Percentiles rank a stretch among this genome's conserved stretches.
Evolutionary conservation across 1,140 invertebrate species (phyloP).

Genomic region (Pachyrhynchus sulphureomaculatus): DNA sequence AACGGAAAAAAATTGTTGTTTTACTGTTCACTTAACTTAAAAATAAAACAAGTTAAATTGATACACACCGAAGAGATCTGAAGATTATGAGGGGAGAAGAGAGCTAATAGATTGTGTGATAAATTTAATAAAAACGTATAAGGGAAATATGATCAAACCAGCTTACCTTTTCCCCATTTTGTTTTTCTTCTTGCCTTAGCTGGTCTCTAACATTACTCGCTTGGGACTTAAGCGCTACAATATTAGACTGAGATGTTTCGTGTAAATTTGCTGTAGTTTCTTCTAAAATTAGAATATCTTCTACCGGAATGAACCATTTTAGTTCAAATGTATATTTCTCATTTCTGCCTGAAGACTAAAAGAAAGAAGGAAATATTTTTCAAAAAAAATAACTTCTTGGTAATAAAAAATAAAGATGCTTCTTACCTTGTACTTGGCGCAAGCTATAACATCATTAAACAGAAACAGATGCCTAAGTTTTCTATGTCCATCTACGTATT

Average conservation of each 20-base stretch:
- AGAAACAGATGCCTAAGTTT: conserved; percentile 91
- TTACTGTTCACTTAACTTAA: no score
- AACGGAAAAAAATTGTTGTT: no score
- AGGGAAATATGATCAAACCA: no score
- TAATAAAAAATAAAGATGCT: neutral
- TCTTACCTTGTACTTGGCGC: conserved; percentile 88
- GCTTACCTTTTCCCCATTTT: conserved; percentile 61
- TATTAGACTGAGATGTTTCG: conserved; percentile 76
- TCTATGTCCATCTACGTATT: conserved; percentile 81
- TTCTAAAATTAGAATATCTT: conserved; percentile 72
- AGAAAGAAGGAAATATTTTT: neutral
- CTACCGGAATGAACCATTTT: conserved; percentile 88
- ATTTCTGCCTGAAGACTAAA: conserved; percentile 67
- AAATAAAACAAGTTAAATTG: no score
- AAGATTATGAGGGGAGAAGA: no score
- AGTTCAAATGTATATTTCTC: conserved; percentile 90
- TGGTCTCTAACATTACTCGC: conserved; percentile 83
- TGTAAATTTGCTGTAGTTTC: conserved; percentile 66
- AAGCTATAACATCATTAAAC: conserved; percentile 93
- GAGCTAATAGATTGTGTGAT: no score
- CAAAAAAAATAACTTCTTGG: neutral
- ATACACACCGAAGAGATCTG: no score
- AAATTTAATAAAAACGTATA: no score
- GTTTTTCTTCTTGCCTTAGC: conserved; percentile 71
- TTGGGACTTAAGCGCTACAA: conserved; percentile 81